phyloP scores from a whole-genome alignment of 2,888 invertebrate genomes.

The Lasioglossum zephyrum region DNA sequence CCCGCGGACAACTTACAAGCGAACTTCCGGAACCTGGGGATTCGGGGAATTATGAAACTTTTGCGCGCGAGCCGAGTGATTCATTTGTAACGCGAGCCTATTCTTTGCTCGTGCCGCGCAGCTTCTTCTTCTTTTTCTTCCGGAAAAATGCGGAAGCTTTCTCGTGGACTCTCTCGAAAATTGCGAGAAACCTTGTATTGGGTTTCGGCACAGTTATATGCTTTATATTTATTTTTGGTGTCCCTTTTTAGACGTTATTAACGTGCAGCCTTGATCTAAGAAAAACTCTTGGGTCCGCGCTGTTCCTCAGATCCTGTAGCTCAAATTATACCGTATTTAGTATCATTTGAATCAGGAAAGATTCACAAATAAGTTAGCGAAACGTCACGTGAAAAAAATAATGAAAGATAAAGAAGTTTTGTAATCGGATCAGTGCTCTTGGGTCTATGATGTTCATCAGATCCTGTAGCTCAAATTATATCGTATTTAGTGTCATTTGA shows the following conservation, averaged over 20 bases:
- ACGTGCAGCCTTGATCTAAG: background rate
- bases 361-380: too few species aligned
- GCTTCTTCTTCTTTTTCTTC: background rate
- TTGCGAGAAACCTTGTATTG: background rate
- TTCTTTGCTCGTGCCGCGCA: background rate
- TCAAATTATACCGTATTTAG: too few species aligned
- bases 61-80: background rate
- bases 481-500: too few species aligned
- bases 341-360: too few species aligned
- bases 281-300: too few species aligned
- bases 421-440: too few species aligned
- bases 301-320: too few species aligned
- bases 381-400: too few species aligned
- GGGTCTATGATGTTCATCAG: too few species aligned
- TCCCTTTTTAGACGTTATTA: background rate
- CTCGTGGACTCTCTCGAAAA: background rate
- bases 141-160: background rate
- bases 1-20: background rate
- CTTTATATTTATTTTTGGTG: background rate
- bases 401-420: too few species aligned
- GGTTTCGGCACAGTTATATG: too few species aligned
- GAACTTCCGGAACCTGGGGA: background rate
- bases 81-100: background rate
- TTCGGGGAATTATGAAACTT: slow-evolving; percentile 4
- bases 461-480: too few species aligned